Evolutionary conservation across 2,797 vertebrate species (phyloP), one percentile per base, ranked within the genome.

Genomic region (Pseudomugil tenellus): DNA sequence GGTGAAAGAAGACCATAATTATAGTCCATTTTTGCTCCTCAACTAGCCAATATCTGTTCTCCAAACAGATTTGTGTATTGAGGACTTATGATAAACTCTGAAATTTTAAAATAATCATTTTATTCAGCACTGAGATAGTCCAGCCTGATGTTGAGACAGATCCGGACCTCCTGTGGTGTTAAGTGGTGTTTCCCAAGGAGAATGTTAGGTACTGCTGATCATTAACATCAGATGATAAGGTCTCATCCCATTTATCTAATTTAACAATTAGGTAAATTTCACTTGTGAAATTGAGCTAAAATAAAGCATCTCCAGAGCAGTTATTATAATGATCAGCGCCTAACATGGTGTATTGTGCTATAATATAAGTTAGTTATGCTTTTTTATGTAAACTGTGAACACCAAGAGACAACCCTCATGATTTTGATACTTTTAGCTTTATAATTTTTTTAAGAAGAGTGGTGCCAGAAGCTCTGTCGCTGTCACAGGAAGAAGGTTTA

Each of bases 1-100:
- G 58, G 53, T 57, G 74, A 86, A 70, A 79, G 81, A 67, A 49
- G 79, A 70, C 79, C 43, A 74, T 77, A 55, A 59, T 64, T 86
- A 48, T 41, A 3, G 52, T 76, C 35, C 55, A 67, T 75, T 76
- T 83, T 74, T 67, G 77, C 26, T 53, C 48, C 35, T 57, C 43
- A 39, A 16, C 23, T 41, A 49, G 54, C n/a, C 56, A 35, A 52
- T 37, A 55, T 80, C 46, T 65, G 32, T 51, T 32, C 51, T 57
- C 54, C 35, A 23, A 58, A 72, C 9, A 23, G 51, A 73, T 16
- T 67, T 39, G 63, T 58, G 8, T 4, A 48, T 65, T 52, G 16
- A 29, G 9, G 7, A 17, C 19, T 53, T 46, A 46, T 14, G 12
- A 17, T 28, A 21, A 51, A 23, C 48, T 48, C 26, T n/a, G 9